Evolutionary conservation across 1,140 invertebrate genomes (phyloP).

Genomic region (Ostrea edulis): DNA sequence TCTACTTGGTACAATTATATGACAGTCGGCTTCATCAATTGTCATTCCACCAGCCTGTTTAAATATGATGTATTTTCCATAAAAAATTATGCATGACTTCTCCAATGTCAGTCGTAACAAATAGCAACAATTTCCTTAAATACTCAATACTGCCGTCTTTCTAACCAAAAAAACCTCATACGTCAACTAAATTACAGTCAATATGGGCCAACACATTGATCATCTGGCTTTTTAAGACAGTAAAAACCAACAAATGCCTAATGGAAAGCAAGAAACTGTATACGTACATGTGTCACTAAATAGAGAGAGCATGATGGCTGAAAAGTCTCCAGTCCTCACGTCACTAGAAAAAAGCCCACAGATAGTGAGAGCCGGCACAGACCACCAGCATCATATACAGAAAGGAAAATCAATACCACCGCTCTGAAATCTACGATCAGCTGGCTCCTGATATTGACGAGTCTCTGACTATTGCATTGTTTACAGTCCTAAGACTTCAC

Average conservation of each 20-base stretch:
- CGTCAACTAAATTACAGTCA: neutral
- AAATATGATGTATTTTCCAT: too few relatives aligned
- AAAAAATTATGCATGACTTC: too few relatives aligned
- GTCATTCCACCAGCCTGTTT: too few relatives aligned
- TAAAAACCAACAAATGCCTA: neutral
- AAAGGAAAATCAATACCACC: slow-evolving; percentile 16
- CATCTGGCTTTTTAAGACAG: neutral
- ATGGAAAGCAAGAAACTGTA: slow-evolving; percentile 4
- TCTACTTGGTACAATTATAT: neutral
- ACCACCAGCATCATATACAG: neutral
- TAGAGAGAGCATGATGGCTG: slow-evolving; percentile 18
- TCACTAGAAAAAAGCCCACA: neutral
- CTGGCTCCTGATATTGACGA: neutral
- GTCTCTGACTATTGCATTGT: neutral
- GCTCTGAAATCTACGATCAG: neutral
- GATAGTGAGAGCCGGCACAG: neutral
- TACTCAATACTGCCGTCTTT: too few relatives aligned
- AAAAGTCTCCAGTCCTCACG: neutral
- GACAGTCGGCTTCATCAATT: neutral
- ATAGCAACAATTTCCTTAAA: too few relatives aligned
- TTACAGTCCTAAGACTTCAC: neutral
- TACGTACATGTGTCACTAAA: slow-evolving; percentile 37
- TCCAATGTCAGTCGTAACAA: too few relatives aligned
- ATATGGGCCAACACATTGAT: neutral
- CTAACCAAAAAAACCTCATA: too few relatives aligned